These are phyloP conservation scores for Epinephelus lanceolatus DNA, from an alignment of 2,113 vertebrate genomes.

Conservation along the genomic window DNA sequence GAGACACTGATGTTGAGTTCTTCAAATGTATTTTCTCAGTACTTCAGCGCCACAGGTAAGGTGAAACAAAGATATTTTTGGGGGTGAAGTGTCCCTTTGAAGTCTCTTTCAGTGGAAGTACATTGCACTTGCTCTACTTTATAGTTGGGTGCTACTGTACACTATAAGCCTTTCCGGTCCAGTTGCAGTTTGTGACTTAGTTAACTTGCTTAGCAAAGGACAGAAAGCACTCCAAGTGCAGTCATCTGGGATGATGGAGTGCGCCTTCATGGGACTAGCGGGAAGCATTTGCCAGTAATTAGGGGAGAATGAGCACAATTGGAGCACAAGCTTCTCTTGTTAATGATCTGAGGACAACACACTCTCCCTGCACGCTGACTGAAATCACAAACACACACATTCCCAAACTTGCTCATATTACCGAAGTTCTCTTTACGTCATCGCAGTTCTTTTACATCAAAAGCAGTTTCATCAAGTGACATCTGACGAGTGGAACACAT, in stretches of 20 bases:
- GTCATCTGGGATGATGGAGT: constrained; percentile 69
- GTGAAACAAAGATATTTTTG: too few relatives aligned
- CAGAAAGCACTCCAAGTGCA: constrained; percentile 55
- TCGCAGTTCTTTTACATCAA: background rate
- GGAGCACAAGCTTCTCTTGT: constrained; percentile 55
- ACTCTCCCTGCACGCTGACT: constrained; percentile 16
- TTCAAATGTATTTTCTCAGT: too few relatives aligned
- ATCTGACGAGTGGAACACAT: constrained; percentile 1
- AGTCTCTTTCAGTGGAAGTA: background rate
- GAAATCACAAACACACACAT: constrained; percentile 39
- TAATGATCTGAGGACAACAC: constrained; percentile 72
- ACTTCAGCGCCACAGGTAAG: too few relatives aligned
- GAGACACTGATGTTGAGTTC: too few relatives aligned
- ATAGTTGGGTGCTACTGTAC: background rate
- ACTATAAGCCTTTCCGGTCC: constrained; percentile 27
- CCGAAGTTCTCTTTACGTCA: constrained; percentile 7
- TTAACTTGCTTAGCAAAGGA: constrained; percentile 48
- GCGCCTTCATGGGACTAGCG: constrained; percentile 65
- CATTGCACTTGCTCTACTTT: constrained; percentile 5
- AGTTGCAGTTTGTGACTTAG: constrained; percentile 36
- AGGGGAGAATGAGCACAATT: constrained; percentile 67
- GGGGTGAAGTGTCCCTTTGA: background rate
- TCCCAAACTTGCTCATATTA: constrained; percentile 29
- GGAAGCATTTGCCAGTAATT: constrained; percentile 78
- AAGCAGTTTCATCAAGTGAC: constrained; percentile 11